Percentiles rank a stretch among this genome's conserved stretches.
phyloP scores from a whole-genome alignment of 2,888 invertebrate genomes.

The Nesidiocoris tenuis region DNA sequence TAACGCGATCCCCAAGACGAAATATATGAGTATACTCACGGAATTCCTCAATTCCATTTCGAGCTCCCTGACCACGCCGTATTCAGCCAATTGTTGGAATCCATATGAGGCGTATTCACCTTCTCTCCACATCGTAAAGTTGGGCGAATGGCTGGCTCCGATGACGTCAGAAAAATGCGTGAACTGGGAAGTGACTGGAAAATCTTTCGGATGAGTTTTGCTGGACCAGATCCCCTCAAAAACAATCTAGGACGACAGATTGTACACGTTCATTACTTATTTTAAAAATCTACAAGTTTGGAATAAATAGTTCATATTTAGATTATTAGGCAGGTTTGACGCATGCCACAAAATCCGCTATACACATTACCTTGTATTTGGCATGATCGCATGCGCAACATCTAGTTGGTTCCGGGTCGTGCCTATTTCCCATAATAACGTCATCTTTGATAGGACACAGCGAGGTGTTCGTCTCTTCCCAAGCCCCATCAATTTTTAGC shows the following conservation, averaged over 20 bases:
- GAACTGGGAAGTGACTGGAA: conserved; percentile 83
- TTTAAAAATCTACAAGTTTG: too few relatives aligned
- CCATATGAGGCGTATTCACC: conserved; percentile 87
- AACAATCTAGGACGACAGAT: conserved; percentile 64
- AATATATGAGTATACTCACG: too few relatives aligned
- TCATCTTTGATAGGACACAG: conserved; percentile 35
- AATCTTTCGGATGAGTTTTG: conserved; percentile 93
- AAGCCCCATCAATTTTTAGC: conserved; percentile 15
- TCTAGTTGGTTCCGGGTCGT: conserved; percentile 51
- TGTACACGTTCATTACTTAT: too few relatives aligned
- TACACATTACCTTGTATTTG: conserved; percentile 82
- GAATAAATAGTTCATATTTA: too few relatives aligned
- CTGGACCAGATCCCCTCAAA: conserved; percentile 96
- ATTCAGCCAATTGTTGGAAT: conserved; percentile 88
- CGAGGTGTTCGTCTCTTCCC: conserved; percentile 10
- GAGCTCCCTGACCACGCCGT: conserved; percentile 86
- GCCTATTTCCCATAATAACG: background rate
- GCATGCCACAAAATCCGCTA: too few relatives aligned
- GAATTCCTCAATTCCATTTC: conserved; percentile 91
- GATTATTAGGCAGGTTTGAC: too few relatives aligned
- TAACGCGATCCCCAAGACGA: too few relatives aligned
- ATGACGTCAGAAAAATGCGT: conserved; percentile 97
- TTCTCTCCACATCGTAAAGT: conserved; percentile 91
- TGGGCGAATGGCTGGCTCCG: conserved; percentile 86
- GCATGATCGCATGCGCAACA: conserved; percentile 97